Evolutionary conservation across 35 echinoderm and acorn worm genomes (phyloP).

Genomic region (Chiridota heheva): DNA sequence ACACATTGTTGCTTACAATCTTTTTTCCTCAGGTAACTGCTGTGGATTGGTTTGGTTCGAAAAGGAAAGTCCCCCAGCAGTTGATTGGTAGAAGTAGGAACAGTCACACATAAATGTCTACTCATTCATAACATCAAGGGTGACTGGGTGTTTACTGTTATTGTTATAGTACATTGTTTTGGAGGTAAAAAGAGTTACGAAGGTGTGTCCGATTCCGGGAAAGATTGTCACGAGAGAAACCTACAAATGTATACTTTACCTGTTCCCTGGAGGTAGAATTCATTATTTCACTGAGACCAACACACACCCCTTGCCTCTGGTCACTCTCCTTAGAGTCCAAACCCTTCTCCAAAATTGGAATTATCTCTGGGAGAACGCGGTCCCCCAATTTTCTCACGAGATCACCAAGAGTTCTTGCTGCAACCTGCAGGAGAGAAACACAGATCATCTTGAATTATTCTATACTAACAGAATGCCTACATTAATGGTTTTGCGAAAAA

Average conservation of each 20-base stretch:
- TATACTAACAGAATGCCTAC: not conserved
- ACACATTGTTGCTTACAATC: no score
- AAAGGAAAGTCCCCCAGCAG: no score
- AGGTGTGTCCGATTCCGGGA: not conserved
- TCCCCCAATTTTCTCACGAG: constrained; percentile 94
- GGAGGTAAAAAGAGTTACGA: not conserved
- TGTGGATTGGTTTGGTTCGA: no score
- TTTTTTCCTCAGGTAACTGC: no score
- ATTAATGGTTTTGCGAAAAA: no score
- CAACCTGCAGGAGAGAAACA: constrained; percentile 54
- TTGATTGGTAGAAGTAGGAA: no score
- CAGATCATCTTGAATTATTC: not conserved
- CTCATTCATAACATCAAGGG: no score
- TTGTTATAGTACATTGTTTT: no score
- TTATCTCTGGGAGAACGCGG: constrained; percentile 86
- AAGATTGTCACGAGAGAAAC: not conserved
- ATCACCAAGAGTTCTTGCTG: constrained; percentile 94
- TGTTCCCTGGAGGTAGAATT: constrained; percentile 89
- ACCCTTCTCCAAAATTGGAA: constrained; percentile 88
- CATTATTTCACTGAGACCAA: constrained; percentile 95
- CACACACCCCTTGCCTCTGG: constrained; percentile 93
- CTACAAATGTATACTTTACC: constrained; percentile 9
- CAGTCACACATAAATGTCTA: no score
- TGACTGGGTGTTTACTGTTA: no score
- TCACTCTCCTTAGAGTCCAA: constrained; percentile 88